Percentiles rank a stretch among this genome's conserved stretches.
These are phyloP conservation scores for Drosophila neotestacea DNA, from an alignment of 2,888 invertebrate species.

Conservation along the genomic window DNA sequence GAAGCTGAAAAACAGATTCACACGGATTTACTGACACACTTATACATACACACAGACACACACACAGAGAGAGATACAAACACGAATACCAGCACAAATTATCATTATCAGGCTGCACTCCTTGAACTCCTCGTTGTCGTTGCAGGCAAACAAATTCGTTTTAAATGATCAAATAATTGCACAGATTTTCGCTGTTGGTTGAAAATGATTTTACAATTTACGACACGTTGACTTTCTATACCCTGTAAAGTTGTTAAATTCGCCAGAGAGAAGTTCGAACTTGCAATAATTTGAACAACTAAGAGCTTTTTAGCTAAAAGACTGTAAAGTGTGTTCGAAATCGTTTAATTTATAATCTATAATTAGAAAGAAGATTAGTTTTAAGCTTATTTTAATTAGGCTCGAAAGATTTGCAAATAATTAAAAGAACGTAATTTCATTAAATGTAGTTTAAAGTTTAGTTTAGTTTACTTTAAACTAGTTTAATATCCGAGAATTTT, in stretches of 20 bases:
- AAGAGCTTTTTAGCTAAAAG: too few relatives aligned
- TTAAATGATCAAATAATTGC: slow-evolving; percentile 67
- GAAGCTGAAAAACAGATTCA: slow-evolving; percentile 30
- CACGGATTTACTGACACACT: slow-evolving; percentile 43
- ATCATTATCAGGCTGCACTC: slow-evolving; percentile 54
- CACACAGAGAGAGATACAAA: slow-evolving; percentile 6
- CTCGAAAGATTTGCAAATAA: too few relatives aligned
- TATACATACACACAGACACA: slow-evolving; percentile 25
- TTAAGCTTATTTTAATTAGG: too few relatives aligned
- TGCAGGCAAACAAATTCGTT: slow-evolving; percentile 51
- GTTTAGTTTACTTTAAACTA: too few relatives aligned
- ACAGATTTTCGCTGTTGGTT: slow-evolving; percentile 43
- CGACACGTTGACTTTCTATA: slow-evolving; percentile 12
- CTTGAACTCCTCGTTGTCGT: slow-evolving; percentile 26
- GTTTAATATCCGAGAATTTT: too few relatives aligned
- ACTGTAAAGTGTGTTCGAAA: too few relatives aligned
- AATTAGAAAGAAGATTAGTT: too few relatives aligned
- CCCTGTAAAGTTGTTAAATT: slow-evolving; percentile 7
- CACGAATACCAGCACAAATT: slow-evolving; percentile 39
- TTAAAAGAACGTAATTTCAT: too few relatives aligned
- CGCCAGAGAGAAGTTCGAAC: not conserved
- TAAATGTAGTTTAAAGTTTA: too few relatives aligned
- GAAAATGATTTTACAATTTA: slow-evolving; percentile 44
- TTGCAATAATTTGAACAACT: not conserved
- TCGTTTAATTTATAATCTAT: too few relatives aligned